Percentiles rank a stretch among this genome's conserved stretches.
Evolutionary conservation across 2,113 vertebrate species (phyloP).

Genomic region (Thunnus maccoyii): DNA sequence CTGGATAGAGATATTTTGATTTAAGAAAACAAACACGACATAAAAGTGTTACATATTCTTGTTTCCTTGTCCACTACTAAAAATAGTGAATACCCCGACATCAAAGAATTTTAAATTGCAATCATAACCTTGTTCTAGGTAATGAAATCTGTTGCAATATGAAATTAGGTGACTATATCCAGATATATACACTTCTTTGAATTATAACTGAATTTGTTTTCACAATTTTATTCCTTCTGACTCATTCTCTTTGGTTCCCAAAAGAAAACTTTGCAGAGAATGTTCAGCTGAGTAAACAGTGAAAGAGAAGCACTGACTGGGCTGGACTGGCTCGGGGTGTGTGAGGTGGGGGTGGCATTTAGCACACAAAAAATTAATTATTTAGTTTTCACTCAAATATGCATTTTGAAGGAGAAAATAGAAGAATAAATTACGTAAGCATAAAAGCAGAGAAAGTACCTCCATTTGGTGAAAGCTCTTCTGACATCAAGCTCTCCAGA

Average conservation of each 20-base stretch:
- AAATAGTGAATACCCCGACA: neutral
- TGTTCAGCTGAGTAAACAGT: conserved; percentile 1
- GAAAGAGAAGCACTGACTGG: neutral
- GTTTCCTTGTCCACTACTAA: neutral
- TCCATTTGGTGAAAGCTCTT: conserved; percentile 98
- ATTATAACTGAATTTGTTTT: neutral
- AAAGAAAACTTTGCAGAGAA: neutral
- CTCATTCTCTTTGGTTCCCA: neutral
- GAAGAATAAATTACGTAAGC: neutral
- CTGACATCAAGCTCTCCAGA: conserved; percentile 98
- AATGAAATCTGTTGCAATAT: neutral
- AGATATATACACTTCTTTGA: neutral
- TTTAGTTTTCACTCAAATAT: neutral
- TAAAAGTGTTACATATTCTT: neutral
- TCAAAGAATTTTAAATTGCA: neutral
- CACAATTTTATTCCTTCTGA: neutral
- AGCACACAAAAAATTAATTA: neutral
- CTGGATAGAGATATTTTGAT: no score
- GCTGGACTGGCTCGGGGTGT: neutral
- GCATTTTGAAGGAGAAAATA: neutral
- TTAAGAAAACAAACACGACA: no score
- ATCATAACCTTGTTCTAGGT: neutral
- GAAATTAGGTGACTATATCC: neutral
- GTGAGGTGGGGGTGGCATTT: no score
- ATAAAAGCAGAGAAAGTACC: conserved; percentile 81